Evolutionary conservation across 2,797 vertebrate genomes (phyloP).

Genomic region (Sebastes hubbsi): DNA sequence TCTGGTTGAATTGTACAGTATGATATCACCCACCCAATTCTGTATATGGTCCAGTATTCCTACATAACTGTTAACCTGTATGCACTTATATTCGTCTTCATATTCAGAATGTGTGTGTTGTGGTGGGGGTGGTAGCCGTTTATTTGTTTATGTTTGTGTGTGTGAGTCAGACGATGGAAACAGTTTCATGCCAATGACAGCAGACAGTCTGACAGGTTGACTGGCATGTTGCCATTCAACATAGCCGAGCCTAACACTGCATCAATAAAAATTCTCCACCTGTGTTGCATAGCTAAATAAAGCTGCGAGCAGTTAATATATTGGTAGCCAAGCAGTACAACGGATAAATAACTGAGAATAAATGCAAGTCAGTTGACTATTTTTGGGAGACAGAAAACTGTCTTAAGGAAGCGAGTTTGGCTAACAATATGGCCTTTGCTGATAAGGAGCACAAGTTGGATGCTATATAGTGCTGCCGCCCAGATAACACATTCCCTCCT

Average conservation of each 20-base stretch:
- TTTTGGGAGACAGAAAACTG: slow-evolving; percentile 51
- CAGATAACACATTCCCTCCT: slow-evolving; percentile 63
- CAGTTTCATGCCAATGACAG: slow-evolving; percentile 49
- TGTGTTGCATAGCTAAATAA: slow-evolving; percentile 55
- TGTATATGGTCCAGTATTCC: background rate
- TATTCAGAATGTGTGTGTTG: slow-evolving; percentile 10
- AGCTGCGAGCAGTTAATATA: slow-evolving; percentile 32
- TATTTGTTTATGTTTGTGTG: slow-evolving; percentile 41
- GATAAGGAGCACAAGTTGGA: slow-evolving; percentile 64
- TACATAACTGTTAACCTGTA: background rate
- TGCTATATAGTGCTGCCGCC: slow-evolving; percentile 37
- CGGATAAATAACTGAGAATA: slow-evolving; percentile 33
- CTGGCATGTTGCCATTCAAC: slow-evolving; percentile 53
- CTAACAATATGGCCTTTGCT: slow-evolving; percentile 66
- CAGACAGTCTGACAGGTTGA: slow-evolving; percentile 46
- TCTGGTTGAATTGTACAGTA: background rate
- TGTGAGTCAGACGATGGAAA: slow-evolving; percentile 38
- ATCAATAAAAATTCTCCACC: slow-evolving; percentile 63
- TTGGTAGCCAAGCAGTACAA: slow-evolving; percentile 22
- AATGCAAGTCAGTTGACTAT: slow-evolving; percentile 41
- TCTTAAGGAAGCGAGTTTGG: slow-evolving; percentile 53
- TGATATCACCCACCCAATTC: background rate
- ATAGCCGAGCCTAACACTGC: slow-evolving; percentile 49
- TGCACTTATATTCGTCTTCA: background rate
- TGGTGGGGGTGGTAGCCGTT: background rate